A percentile compares a stretch with the other conserved stretches of the same genome.
phyloP scores from a whole-genome alignment of 2,113 vertebrate genomes.

The Podarcis cretensis region DNA sequence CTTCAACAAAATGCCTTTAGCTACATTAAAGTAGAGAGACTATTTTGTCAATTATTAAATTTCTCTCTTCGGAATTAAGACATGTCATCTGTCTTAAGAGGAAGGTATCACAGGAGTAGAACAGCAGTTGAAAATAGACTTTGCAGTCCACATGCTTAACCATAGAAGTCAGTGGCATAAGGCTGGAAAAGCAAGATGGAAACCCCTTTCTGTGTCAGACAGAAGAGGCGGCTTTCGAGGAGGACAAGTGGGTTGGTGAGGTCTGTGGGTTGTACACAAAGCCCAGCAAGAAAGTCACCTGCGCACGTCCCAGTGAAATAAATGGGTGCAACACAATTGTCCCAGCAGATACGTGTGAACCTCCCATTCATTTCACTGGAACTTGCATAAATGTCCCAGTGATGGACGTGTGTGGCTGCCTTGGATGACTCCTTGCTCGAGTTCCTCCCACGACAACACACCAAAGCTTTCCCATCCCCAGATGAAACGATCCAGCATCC shows the following conservation, averaged over 20 bases:
- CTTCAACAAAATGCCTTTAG: background rate
- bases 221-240: background rate
- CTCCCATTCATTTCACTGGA: too few relatives aligned
- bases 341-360: background rate
- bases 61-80: slow-evolving; percentile 30
- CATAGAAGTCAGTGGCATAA: fast-evolving
- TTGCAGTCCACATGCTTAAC: background rate
- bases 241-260: too few relatives aligned
- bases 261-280: background rate
- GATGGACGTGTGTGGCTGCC: too few relatives aligned
- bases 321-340: background rate
- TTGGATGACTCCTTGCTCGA: background rate
- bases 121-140: background rate
- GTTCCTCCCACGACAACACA: too few relatives aligned
- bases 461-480: too few relatives aligned
- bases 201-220: background rate
- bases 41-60: slow-evolving; percentile 35
- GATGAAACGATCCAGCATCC: background rate
- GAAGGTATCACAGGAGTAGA: background rate
- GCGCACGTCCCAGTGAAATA: background rate
- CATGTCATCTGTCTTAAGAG: background rate
- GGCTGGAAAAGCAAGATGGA: too few relatives aligned
- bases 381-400: background rate
- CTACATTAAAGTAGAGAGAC: background rate
- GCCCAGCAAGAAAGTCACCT: background rate